Conservation (phyloP, 64 coral and sea anemone species). For the Trachythela sp. region DNA sequence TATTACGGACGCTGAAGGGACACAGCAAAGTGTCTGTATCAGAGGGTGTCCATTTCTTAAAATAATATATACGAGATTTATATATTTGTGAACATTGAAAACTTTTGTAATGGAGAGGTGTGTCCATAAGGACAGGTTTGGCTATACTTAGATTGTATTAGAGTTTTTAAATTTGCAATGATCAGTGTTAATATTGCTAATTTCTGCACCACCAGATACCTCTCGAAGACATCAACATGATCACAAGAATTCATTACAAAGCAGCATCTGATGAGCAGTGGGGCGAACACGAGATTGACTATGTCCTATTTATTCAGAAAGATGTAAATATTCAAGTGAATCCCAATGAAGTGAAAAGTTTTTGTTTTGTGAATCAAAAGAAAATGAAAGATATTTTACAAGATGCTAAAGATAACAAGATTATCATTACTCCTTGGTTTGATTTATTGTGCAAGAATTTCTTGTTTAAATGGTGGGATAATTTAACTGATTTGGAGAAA, state of each 20-base stretch:
- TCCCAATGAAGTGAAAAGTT: slow-evolving; percentile 79
- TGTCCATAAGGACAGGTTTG: no score
- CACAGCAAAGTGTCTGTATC: no score
- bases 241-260: slow-evolving; percentile 85
- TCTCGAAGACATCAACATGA: slow-evolving; percentile 61
- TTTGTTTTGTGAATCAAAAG: slow-evolving; percentile 67
- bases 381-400: slow-evolving; percentile 57
- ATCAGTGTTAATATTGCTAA: no score
- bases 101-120: no score
- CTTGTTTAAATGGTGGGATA: slow-evolving; percentile 83
- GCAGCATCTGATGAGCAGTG: slow-evolving; percentile 71
- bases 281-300: slow-evolving; percentile 96
- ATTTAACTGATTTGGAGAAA: slow-evolving; percentile 50
- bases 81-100: no score
- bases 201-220: slow-evolving; percentile 31
- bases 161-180: no score
- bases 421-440: slow-evolving; percentile 81
- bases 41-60: no score
- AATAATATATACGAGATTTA: no score
- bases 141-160: no score
- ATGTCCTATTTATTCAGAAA: slow-evolving; percentile 79
- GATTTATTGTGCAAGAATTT: slow-evolving; percentile 60
- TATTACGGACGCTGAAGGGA: no score
- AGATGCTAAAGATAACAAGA: slow-evolving; percentile 31
- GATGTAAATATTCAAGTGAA: slow-evolving; percentile 59